Conservation (phyloP, 2,113 vertebrate genomes). For the Takifugu flavidus region DNA sequence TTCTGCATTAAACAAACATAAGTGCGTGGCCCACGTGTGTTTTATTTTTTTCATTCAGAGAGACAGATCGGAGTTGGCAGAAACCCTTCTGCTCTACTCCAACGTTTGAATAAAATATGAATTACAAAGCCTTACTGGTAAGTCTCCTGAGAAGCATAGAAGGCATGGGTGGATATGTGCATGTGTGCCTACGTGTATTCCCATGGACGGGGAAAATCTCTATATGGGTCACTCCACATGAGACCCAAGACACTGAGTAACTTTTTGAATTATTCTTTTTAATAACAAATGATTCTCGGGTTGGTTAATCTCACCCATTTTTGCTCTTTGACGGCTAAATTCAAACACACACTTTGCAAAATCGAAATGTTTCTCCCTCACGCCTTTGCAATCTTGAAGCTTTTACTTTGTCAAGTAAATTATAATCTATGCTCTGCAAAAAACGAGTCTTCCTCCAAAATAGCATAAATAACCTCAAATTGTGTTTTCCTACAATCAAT, state of each 20-base stretch:
- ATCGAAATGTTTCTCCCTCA: too few species aligned
- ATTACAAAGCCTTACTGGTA: slow-evolving; percentile 45
- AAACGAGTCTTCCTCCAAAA: too few species aligned
- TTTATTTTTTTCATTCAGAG: slow-evolving; percentile 11
- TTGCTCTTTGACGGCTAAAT: too few species aligned
- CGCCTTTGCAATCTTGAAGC: too few species aligned
- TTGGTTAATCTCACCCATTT: not conserved
- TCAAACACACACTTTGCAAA: not conserved
- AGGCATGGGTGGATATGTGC: not conserved
- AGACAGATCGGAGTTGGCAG: slow-evolving; percentile 41
- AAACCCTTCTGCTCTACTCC: slow-evolving; percentile 25
- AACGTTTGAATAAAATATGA: slow-evolving; percentile 58
- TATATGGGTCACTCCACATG: slow-evolving; percentile 51
- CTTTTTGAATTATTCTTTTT: slow-evolving; percentile 25
- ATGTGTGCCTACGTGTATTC: slow-evolving; percentile 6
- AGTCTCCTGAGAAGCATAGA: slow-evolving; percentile 34
- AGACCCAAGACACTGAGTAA: slow-evolving; percentile 41
- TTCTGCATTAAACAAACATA: too few species aligned
- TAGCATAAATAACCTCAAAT: too few species aligned
- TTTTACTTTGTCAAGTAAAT: too few species aligned
- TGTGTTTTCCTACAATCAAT: too few species aligned
- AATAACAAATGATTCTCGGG: slow-evolving; percentile 37
- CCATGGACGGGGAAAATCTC: slow-evolving; percentile 33
- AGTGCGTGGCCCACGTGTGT: not conserved
- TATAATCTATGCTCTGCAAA: too few species aligned